Percentiles rank a stretch among this genome's conserved stretches.
These are phyloP conservation scores for Cynopterus brachyotis DNA, from an alignment of 2,113 vertebrate species.

Conservation along the genomic window DNA sequence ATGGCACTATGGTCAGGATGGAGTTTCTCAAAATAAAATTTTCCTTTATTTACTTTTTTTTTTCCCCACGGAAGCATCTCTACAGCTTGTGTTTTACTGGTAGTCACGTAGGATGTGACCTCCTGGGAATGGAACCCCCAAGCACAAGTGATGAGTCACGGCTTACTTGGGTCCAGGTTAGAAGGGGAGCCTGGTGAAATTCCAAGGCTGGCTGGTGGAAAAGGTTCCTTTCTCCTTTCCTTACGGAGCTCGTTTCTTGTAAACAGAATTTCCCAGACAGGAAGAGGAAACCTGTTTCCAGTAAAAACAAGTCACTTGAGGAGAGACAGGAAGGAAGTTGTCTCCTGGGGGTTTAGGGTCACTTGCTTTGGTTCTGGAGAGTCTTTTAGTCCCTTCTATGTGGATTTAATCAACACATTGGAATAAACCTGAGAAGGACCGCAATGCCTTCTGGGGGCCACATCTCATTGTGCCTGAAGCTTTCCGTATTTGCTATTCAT, in stretches of 20 bases:
- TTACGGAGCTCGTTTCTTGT: slow-evolving; percentile 17
- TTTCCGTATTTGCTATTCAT: fast-evolving
- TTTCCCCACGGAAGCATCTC: not conserved
- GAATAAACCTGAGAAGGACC: not conserved
- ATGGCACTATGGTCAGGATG: not conserved
- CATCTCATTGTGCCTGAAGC: fast-evolving
- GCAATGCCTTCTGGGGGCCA: not conserved
- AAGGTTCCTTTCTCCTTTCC: not conserved
- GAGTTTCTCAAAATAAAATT: not conserved
- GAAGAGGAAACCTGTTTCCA: slow-evolving; percentile 60
- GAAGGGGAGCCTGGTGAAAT: slow-evolving; percentile 44
- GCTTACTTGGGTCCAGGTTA: slow-evolving; percentile 18
- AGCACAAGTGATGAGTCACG: not conserved
- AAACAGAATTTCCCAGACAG: slow-evolving; percentile 58
- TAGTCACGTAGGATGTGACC: not conserved
- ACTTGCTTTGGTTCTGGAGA: not conserved
- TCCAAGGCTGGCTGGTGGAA: slow-evolving; percentile 1
- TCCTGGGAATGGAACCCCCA: not conserved
- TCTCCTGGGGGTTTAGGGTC: not conserved
- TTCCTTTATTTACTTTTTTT: not conserved
- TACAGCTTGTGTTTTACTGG: not conserved
- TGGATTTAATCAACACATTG: not conserved
- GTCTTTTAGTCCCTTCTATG: not conserved
- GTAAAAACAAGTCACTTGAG: slow-evolving; percentile 65
- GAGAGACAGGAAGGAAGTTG: slow-evolving; percentile 52